Evolutionary conservation across 2,113 vertebrate species (phyloP).

Genomic region (Sus scrofa): T2T-Sscrofa CM000823.6:29746001-29746500

Average conservation of each 20-base stretch:
- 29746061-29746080: background rate
- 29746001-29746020: too few relatives aligned
- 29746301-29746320: background rate
- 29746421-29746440: background rate
- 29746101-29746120: too few relatives aligned
- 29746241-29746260: background rate
- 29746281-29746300: constrained; percentile 4
- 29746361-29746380: background rate
- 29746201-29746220: background rate
- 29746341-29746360: background rate
- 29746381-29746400: background rate
- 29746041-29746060: background rate
- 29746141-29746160: too few relatives aligned
- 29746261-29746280: background rate
- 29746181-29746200: background rate
- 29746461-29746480: background rate
- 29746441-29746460: background rate
- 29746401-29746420: background rate
- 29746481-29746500: background rate
- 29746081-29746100: too few relatives aligned
- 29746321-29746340: background rate
- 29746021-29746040: too few relatives aligned
- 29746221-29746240: background rate
- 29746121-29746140: too few relatives aligned
- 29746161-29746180: too few relatives aligned